Conservation (phyloP, 1,140 invertebrate genomes). For the Oryzaephilus surinamensis region DNA sequence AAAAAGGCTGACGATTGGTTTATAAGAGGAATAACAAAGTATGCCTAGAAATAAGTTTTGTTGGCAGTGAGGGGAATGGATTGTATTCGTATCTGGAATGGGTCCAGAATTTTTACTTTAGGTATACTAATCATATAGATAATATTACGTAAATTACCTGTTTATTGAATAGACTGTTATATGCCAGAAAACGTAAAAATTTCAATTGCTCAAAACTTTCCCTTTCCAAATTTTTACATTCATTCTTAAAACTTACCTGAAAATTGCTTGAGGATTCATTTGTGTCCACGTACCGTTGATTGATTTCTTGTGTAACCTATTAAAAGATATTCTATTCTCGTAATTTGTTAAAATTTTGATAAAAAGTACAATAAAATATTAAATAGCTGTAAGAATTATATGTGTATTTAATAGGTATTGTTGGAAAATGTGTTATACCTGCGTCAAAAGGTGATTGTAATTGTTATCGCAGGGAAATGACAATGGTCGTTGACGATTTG, state of each 20-base stretch:
- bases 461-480: conserved; percentile 14
- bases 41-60: too few species aligned
- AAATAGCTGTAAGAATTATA: conserved; percentile 3
- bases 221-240: background rate
- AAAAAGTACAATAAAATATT: conserved; percentile 2
- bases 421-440: conserved; percentile 12
- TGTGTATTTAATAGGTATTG: background rate
- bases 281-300: conserved; percentile 7
- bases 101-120: background rate
- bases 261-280: too few species aligned
- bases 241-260: conserved; percentile 12
- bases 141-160: background rate
- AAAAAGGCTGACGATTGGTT: too few species aligned
- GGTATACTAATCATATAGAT: background rate
- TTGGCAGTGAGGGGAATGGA: too few species aligned
- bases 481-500: conserved; percentile 17
- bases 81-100: too few species aligned
- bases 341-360: background rate
- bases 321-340: too few species aligned
- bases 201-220: background rate
- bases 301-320: conserved; percentile 15
- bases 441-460: conserved; percentile 10
- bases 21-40: too few species aligned
- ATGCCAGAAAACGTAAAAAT: background rate
- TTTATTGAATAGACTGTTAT: background rate